phyloP scores from a whole-genome alignment of 2,888 invertebrate species.

The Theretra japonica region DNA sequence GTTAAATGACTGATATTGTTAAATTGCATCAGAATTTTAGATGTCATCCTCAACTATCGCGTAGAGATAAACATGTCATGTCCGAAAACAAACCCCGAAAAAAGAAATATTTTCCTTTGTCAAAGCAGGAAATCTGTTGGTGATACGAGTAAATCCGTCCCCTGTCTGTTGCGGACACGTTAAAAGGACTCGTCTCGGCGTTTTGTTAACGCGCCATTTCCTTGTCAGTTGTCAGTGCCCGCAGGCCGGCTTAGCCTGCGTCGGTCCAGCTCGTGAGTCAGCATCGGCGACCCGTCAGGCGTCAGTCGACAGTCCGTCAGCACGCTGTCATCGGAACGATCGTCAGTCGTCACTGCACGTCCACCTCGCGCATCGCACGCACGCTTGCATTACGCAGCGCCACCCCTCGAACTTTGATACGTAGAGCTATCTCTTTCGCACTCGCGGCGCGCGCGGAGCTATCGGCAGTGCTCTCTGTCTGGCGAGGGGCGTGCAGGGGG shows the following conservation, averaged over 20 bases:
- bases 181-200: constrained; percentile 77
- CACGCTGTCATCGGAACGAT: constrained; percentile 80
- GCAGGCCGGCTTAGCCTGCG: constrained; percentile 58
- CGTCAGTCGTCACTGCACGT: constrained; percentile 81
- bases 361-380: constrained; percentile 84
- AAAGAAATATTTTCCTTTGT: constrained; percentile 71
- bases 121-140: constrained; percentile 79
- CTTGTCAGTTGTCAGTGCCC: constrained; percentile 77
- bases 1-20: neutral
- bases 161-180: constrained; percentile 76
- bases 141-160: constrained; percentile 81
- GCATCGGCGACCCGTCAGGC: constrained; percentile 65
- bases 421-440: constrained; percentile 67
- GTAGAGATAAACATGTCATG: neutral
- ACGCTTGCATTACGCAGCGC: constrained; percentile 85
- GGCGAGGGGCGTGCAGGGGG: constrained; percentile 76
- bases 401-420: constrained; percentile 77
- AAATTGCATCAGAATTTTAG: neutral
- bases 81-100: constrained; percentile 62
- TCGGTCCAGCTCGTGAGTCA: constrained; percentile 63
- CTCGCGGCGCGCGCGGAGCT: constrained; percentile 43
- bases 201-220: constrained; percentile 79
- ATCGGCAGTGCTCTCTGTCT: constrained; percentile 61
- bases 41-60: neutral
- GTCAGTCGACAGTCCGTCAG: constrained; percentile 56